Evolutionary conservation across 2,113 vertebrate species (phyloP).

Genomic region (Syrmaticus mikado): DNA sequence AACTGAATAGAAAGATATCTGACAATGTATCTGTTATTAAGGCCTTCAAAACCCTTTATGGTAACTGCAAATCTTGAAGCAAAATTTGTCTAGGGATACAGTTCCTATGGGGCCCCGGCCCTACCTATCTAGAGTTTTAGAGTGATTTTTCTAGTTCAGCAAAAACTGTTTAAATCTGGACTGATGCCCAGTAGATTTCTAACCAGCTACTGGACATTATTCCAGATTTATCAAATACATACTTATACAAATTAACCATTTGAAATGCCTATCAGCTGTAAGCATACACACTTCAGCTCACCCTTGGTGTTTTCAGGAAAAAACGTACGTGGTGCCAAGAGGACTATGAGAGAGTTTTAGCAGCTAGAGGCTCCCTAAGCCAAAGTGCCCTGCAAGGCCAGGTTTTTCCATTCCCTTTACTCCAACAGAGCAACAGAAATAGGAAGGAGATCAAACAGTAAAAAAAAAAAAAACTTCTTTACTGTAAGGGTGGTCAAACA

Average conservation of each 20-base stretch:
- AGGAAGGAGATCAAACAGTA: not conserved
- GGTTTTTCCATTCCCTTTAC: not conserved
- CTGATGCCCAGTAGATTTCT: constrained; percentile 18
- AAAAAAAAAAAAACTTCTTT: not conserved
- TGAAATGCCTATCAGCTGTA: constrained; percentile 9
- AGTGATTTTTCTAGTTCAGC: constrained; percentile 39
- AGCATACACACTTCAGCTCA: constrained; percentile 16
- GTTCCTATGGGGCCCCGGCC: not conserved
- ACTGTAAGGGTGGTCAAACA: not conserved
- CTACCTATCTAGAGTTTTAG: not conserved
- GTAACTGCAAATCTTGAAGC: not conserved
- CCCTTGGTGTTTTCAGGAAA: not conserved
- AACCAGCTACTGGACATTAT: constrained; percentile 41
- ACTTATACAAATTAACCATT: constrained; percentile 30
- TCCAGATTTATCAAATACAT: constrained; percentile 16
- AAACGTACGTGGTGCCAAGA: not conserved
- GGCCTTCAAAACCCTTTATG: not conserved
- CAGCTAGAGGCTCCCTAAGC: not conserved
- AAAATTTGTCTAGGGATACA: not conserved
- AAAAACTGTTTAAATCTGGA: constrained; percentile 38
- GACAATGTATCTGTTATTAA: not conserved
- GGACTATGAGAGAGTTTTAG: not conserved
- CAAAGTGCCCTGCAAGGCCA: not conserved
- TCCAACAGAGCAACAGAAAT: not conserved
- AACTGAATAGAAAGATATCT: not conserved